Evolutionary conservation across 2,888 invertebrate species (phyloP), one percentile per base, ranked within the genome.

Genomic region (Rhagonycha fulva): DNA sequence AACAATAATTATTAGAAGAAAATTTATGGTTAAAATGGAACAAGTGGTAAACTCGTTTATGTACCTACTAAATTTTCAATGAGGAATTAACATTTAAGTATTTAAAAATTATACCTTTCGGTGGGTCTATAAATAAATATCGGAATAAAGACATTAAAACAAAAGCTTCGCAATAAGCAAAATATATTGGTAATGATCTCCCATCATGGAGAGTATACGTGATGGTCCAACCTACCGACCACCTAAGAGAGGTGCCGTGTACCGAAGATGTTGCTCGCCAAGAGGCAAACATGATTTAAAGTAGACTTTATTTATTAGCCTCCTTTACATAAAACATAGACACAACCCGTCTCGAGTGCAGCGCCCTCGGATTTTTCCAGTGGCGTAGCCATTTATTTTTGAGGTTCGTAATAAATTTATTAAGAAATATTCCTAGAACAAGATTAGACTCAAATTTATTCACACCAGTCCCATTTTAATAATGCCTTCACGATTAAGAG

Each of bases 291-390:
- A 86, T 87, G 86, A 87, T 87, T 87, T 87, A 87, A 86, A 86
- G 84, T 85, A 83, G 85, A 80, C 84, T 82, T 85, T 86, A 87
- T 87, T 87, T 86, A 87, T 82, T 85, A 82, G 83, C 82, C 86
- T 86, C 80, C 85, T 87, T 87, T 86, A 85, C 86, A 87, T 87
- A 85, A 86, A 86, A 87, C 86, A 87, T 86, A 86, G 85, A 86
- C 85, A 84, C 85, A 84, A 83, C 81, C 83, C 84, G 84, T 81
- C 79, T 74, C 63, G 85, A 85, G 87, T 85, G 85, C 86, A 87
- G 84, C 85, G 87, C 85, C 85, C 86, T 86, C 85, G 82, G 76
- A 79, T 70, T 71, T 72, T 62, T 73, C 71, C 84, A 85, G 83
- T 84, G 84, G 83, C 84, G 84, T 83, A 79, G n/a, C 47, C n/a